Evolutionary conservation across 2,888 invertebrate species (phyloP).

Genomic region (Bombylius major): DNA sequence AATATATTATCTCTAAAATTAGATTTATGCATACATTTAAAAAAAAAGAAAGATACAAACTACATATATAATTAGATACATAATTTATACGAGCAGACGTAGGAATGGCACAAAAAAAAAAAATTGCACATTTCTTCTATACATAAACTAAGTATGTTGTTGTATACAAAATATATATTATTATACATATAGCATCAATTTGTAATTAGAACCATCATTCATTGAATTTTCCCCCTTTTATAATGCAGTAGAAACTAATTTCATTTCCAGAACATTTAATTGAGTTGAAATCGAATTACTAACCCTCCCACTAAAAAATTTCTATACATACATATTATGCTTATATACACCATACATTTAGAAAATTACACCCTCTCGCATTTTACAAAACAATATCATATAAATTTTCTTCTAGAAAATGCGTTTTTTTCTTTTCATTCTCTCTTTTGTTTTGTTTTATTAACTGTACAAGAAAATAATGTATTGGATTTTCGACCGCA

Average conservation of each 20-base stretch:
- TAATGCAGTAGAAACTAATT: conserved; percentile 19
- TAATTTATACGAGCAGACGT: no score
- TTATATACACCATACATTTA: neutral
- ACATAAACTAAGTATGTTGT: no score
- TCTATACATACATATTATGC: conserved; percentile 1
- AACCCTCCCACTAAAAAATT: neutral
- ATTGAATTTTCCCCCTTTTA: neutral
- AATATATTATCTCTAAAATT: no score
- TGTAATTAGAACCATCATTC: neutral
- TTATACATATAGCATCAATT: neutral
- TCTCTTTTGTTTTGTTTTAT: no score
- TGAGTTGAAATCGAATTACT: conserved; percentile 37
- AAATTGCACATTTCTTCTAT: no score
- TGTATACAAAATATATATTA: no score
- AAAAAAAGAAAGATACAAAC: no score
- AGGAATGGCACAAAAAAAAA: no score
- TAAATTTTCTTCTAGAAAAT: neutral
- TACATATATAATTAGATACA: no score
- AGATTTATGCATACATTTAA: no score
- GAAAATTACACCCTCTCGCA: no score
- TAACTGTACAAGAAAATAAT: no score
- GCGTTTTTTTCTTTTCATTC: neutral
- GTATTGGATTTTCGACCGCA: neutral
- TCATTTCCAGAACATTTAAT: conserved; percentile 34
- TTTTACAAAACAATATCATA: neutral